Base-by-base conservation (phyloP, 1,140 invertebrate species). In the Euglossa dilemma region DNA sequence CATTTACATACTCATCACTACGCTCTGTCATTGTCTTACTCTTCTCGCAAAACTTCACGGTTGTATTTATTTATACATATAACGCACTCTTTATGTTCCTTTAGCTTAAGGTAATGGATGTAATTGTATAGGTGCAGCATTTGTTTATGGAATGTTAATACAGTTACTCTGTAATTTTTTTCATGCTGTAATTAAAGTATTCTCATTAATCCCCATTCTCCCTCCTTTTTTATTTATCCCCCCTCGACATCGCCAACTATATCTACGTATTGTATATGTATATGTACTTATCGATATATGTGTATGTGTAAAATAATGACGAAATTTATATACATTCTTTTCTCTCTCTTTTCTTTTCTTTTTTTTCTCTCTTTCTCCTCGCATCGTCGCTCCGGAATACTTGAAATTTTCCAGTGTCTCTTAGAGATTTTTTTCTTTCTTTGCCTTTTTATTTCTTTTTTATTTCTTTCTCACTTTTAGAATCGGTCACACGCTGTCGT, bases 81-180 rank as follows among this genome's bases (percentile, higher is more conserved):
- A 80, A 87, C 76, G 67, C 86, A 90, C 83, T 25, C 43, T 85
- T 70, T 87, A 89, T 87, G 87, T 85, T 86, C 74, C 67, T 88
- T 88, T 91, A 91, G 86, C 86, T 83, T 92, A 93, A 93, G 91
- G 85, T 91, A 91, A 90, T 90, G 89, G 85, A 89, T 93, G 91
- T 94, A 93, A 90, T 75, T 76, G 66, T 90, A 91, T 86, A 88
- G 84, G 71, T 73, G 76, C 76, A 91, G 91, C 91, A 93, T 93
- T 91, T 93, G 91, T 78, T 88, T 92, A 92, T 92, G 92, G 91
- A 93, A 91, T 94, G 92, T 93, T 93, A 91, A 92, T 93, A 91
- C 83, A 90, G 85, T 73, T 91, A 88, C 66, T 82, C 80, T 93
- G 89, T 93, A 93, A 82, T 91, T 89, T 80, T 83, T 91, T 76